Conservation (phyloP, 2,888 invertebrate genomes). For the Hirtodrosophila histrioides region DNA sequence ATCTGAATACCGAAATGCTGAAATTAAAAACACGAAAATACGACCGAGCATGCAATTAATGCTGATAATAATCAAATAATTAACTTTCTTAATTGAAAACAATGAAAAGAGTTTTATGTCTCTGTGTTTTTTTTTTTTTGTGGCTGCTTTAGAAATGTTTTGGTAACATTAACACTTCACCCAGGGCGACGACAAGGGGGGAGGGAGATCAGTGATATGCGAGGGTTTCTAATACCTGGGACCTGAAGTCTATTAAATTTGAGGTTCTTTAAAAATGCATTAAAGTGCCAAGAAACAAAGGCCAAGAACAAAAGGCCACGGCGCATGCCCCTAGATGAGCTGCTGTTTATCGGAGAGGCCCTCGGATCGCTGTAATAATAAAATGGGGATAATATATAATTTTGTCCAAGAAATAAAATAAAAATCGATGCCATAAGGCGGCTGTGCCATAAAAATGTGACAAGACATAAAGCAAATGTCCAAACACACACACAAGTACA, state of each 20-base stretch:
- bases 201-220: constrained; percentile 16
- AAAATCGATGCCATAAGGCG: constrained; percentile 80
- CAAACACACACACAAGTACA: constrained; percentile 21
- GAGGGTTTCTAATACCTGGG: constrained; percentile 40
- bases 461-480: constrained; percentile 72
- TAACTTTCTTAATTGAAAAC: constrained; percentile 83
- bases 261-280: constrained; percentile 74
- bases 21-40: constrained; percentile 34
- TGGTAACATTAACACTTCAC: constrained; percentile 76
- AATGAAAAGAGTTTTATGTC: constrained; percentile 75
- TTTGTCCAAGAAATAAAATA: constrained; percentile 65
- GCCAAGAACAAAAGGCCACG: constrained; percentile 16
- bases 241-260: constrained; percentile 65
- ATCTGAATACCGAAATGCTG: constrained; percentile 32
- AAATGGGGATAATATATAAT: constrained; percentile 72
- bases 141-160: constrained; percentile 54
- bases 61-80: constrained; percentile 82
- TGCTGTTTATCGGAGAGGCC: constrained; percentile 46
- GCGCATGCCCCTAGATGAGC: constrained; percentile 25
- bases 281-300: constrained; percentile 55
- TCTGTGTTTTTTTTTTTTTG: constrained; percentile 11
- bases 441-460: constrained; percentile 76
- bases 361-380: constrained; percentile 43
- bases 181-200: constrained; percentile 15
- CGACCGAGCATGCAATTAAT: constrained; percentile 73